phyloP scores from a whole-genome alignment of 2,113 vertebrate genomes.

The Baryphthengus martii region DNA sequence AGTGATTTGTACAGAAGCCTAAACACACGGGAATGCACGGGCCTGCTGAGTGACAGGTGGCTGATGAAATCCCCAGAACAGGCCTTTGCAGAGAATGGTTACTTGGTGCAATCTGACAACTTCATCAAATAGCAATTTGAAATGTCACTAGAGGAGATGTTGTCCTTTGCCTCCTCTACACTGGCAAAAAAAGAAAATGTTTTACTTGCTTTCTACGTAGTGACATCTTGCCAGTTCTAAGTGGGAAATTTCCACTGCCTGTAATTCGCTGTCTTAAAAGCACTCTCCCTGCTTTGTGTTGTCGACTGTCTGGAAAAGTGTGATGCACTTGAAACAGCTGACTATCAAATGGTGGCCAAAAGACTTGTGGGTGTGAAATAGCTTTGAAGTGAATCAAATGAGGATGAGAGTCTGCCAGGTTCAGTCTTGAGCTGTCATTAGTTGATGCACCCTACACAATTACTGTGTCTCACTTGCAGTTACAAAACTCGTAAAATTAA shows the following conservation, averaged over 20 bases:
- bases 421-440: neutral
- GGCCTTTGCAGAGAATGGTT: neutral
- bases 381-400: neutral
- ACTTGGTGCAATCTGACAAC: neutral
- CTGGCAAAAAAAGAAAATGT: neutral
- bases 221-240: neutral
- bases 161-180: neutral
- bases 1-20: neutral
- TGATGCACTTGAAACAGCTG: neutral
- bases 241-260: neutral
- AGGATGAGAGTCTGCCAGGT: neutral
- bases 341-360: neutral
- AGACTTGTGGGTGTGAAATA: neutral
- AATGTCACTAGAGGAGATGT: neutral
- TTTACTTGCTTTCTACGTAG: neutral
- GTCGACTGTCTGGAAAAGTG: neutral
- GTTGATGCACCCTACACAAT: neutral
- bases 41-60: neutral
- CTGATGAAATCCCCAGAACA: neutral
- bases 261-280: neutral
- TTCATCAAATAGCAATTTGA: conserved; percentile 6
- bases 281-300: neutral
- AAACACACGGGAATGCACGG: neutral
- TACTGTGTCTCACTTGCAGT: neutral
- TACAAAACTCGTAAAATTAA: neutral